Evolutionary conservation across 2,797 vertebrate genomes (phyloP).

Genomic region (Ispidina picta): DNA sequence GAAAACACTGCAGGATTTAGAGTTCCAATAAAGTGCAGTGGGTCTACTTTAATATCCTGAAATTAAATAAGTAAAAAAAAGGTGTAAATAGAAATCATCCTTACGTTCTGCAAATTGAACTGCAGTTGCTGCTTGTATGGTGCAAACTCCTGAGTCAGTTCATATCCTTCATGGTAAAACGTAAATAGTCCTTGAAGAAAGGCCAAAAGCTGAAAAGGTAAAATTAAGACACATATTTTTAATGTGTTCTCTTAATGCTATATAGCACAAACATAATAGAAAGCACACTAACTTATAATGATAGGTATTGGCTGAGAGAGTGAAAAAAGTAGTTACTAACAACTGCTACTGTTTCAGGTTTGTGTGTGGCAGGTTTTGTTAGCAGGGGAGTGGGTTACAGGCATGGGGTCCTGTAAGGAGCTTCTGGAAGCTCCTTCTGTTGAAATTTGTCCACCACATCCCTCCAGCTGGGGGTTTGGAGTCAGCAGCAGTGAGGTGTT

Average conservation of each 20-base stretch:
- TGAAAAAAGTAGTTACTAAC: neutral
- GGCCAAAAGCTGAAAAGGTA: conserved; percentile 88
- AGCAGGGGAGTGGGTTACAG: neutral
- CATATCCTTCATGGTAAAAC: conserved; percentile 98
- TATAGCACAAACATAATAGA: neutral
- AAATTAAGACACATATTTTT: conserved; percentile 39
- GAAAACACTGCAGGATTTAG: neutral
- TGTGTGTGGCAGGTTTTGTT: neutral
- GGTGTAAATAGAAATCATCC: conserved; percentile 35
- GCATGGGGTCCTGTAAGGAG: neutral
- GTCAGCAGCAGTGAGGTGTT: neutral
- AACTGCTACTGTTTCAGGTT: neutral
- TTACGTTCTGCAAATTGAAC: conserved; percentile 98
- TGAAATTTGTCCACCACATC: neutral
- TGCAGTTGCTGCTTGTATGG: conserved; percentile 97
- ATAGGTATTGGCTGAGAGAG: neutral
- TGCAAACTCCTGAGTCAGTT: conserved; percentile 94
- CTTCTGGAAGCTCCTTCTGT: neutral
- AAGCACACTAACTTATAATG: neutral
- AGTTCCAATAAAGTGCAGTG: neutral
- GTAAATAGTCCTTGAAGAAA: conserved; percentile 98
- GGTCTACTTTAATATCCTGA: neutral
- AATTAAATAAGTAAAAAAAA: conserved; percentile 9
- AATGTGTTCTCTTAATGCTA: neutral
- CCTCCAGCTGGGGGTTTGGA: neutral